Evolutionary conservation across 2,113 vertebrate species (phyloP).

Genomic region (Tragelaphus strepsiceros): DNA sequence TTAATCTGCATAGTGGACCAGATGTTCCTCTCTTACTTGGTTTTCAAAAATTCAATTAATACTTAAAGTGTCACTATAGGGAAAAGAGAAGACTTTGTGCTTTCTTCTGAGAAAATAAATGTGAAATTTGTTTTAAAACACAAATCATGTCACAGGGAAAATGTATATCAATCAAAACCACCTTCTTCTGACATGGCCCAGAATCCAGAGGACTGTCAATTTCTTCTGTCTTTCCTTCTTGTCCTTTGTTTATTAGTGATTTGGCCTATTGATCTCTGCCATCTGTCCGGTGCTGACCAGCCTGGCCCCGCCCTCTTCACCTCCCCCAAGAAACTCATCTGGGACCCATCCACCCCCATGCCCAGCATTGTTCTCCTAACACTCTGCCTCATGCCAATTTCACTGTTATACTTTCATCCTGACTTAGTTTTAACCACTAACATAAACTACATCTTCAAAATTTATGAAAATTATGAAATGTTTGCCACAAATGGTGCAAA

Average conservation of each 20-base stretch:
- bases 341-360: background rate
- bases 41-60: background rate
- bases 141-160: background rate
- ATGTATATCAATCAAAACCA: background rate
- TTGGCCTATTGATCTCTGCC: background rate
- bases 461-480: background rate
- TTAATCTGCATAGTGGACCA: background rate
- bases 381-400: background rate
- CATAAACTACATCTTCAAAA: background rate
- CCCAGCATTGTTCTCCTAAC: background rate
- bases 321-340: background rate
- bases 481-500: background rate
- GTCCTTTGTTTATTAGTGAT: background rate
- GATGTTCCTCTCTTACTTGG: background rate
- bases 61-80: background rate
- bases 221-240: background rate
- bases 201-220: background rate
- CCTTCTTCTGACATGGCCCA: background rate
- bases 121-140: background rate
- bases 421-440: background rate
- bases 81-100: background rate
- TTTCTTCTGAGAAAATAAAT: background rate
- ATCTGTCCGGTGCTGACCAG: accelerated
- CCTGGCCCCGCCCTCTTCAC: accelerated
- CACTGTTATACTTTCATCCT: background rate